phyloP scores from a whole-genome alignment of 2,113 vertebrate genomes.

The Paradisaea rubra region DNA sequence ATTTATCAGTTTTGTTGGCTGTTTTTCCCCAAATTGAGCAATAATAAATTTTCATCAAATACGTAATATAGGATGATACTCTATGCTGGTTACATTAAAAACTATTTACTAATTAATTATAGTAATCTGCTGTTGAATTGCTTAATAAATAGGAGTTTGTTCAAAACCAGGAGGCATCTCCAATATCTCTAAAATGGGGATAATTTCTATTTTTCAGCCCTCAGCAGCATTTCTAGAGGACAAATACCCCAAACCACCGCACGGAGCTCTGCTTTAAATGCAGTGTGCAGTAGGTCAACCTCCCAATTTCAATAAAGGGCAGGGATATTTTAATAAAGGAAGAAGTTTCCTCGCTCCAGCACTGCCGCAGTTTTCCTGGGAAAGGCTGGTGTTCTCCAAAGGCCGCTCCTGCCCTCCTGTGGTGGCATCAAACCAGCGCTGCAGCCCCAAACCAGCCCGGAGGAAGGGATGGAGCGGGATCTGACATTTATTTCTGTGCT shows the following conservation, averaged over 20 bases:
- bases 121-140: neutral
- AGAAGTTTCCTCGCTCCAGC: neutral
- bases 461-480: neutral
- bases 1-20: neutral
- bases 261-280: neutral
- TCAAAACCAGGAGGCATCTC: neutral
- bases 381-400: neutral
- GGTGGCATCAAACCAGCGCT: neutral
- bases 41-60: neutral
- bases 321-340: neutral
- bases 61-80: rapidly evolving
- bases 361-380: rapidly evolving
- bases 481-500: rapidly evolving
- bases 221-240: neutral
- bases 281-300: rapidly evolving
- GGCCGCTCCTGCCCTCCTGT: constrained; percentile 71
- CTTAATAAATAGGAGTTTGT: neutral
- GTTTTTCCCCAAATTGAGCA: neutral
- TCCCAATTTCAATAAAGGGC: neutral
- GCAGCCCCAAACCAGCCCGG: neutral
- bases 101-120: neutral
- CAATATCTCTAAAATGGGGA: rapidly evolving
- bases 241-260: neutral
- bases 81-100: neutral
- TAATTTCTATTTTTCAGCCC: neutral